Evolutionary conservation across 2,888 invertebrate genomes (phyloP).

Genomic region (Drosophila emarginata): DNA sequence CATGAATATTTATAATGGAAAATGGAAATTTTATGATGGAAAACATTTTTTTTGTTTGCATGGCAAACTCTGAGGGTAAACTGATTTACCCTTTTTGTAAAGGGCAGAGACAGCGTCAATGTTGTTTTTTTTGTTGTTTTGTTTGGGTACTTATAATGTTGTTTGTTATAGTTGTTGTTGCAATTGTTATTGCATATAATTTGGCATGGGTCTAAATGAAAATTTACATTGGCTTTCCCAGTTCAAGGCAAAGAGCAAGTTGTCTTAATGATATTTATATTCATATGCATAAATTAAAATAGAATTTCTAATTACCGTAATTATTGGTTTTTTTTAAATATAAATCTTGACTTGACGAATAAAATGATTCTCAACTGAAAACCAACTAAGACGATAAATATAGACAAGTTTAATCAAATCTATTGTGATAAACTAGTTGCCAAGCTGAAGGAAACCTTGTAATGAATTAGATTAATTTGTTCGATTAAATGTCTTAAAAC

Average conservation of each 20-base stretch:
- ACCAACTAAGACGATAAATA: background rate
- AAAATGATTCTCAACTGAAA: background rate
- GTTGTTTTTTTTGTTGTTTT: constrained; percentile 3
- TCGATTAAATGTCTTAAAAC: background rate
- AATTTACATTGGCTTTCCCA: constrained; percentile 12
- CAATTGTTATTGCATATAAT: background rate
- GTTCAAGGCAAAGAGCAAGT: constrained; percentile 9
- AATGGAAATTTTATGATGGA: no score
- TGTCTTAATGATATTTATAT: background rate
- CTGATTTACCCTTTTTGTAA: background rate
- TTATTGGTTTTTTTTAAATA: background rate
- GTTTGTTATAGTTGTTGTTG: constrained; percentile 6
- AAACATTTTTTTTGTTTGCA: background rate
- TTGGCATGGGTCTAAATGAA: constrained; percentile 10
- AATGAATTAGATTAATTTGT: constrained; percentile 2
- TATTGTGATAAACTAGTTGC: background rate
- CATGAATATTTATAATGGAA: no score
- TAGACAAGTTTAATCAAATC: background rate
- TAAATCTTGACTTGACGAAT: background rate
- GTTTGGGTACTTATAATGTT: constrained; percentile 22
- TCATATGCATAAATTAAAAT: constrained; percentile 5
- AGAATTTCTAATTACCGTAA: constrained; percentile 7
- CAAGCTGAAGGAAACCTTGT: background rate
- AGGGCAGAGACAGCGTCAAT: background rate
- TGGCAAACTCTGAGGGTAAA: background rate